A percentile compares a stretch with the other conserved stretches of the same genome.
Evolutionary conservation across 2,797 vertebrate species (phyloP).

Genomic region (Cercopithecus diana): DNA sequence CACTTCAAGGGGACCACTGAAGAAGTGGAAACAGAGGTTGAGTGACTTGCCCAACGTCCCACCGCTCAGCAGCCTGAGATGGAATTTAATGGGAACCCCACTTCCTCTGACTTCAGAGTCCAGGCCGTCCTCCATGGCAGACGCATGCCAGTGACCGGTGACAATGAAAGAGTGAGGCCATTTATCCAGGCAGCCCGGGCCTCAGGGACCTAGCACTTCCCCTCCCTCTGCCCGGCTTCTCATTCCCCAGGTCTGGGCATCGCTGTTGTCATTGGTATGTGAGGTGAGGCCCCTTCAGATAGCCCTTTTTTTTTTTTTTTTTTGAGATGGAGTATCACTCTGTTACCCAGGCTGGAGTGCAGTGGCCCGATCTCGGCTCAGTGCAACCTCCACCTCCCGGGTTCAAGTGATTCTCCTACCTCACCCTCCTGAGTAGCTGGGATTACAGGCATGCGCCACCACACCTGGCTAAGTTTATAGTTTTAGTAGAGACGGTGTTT

Average conservation of each 20-base stretch:
- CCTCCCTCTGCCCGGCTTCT: background rate
- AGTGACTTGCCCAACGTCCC: background rate
- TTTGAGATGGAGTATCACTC: too few species aligned
- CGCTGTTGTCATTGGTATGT: background rate
- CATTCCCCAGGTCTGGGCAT: fast-evolving
- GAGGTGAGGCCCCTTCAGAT: background rate
- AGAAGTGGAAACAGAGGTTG: background rate
- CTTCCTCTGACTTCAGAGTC: background rate
- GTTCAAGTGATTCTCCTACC: too few species aligned
- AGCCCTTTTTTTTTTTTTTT: too few species aligned
- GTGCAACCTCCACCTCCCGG: fast-evolving
- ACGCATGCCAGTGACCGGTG: fast-evolving
- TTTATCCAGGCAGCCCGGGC: fast-evolving
- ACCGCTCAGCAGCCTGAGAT: background rate
- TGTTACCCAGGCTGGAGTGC: too few species aligned
- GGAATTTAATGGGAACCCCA: fast-evolving
- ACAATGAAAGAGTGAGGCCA: fast-evolving
- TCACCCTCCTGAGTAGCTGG: too few species aligned
- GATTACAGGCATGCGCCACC: too few species aligned
- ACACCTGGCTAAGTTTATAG: too few species aligned
- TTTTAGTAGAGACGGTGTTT: too few species aligned
- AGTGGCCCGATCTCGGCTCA: too few species aligned
- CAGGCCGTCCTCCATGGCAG: fast-evolving
- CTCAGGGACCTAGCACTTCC: background rate
- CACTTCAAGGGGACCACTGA: fast-evolving